A percentile compares a stretch with the other conserved stretches of the same genome.
Conservation (phyloP, 2,797 vertebrate genomes). For the Macrochelys suwanniensis region DNA sequence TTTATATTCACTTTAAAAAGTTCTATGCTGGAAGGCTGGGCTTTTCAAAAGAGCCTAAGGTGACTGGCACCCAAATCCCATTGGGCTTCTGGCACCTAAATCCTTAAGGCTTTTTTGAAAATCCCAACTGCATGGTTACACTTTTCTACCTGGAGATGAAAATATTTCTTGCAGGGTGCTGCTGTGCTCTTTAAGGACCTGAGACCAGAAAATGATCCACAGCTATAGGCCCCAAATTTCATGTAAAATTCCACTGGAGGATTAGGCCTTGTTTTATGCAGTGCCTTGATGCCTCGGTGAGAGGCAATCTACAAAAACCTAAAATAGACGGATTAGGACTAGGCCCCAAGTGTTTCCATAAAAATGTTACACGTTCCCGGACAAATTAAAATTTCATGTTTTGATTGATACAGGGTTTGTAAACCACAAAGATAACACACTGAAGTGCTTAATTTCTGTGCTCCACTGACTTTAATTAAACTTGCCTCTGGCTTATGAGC, state of each 20-base stretch:
- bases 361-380: slow-evolving; percentile 56
- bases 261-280: not conserved
- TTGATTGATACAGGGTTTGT: slow-evolving; percentile 45
- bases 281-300: not conserved
- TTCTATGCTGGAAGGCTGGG: not conserved
- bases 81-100: not conserved
- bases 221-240: not conserved
- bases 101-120: not conserved
- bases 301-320: not conserved
- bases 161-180: not conserved
- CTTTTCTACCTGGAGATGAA: not conserved
- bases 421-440: slow-evolving; percentile 54
- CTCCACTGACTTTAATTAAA: slow-evolving; percentile 80
- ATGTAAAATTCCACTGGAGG: not conserved
- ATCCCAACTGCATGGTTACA: not conserved
- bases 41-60: not conserved
- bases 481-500: slow-evolving; percentile 68
- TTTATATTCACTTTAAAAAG: not conserved
- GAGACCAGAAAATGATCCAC: not conserved
- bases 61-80: not conserved
- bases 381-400: slow-evolving; percentile 65
- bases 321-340: not conserved
- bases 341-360: not conserved
- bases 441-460: slow-evolving; percentile 68
- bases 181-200: not conserved